phyloP scores from a whole-genome alignment of 2,888 invertebrate species.

The Pseudococcus longispinus region DNA sequence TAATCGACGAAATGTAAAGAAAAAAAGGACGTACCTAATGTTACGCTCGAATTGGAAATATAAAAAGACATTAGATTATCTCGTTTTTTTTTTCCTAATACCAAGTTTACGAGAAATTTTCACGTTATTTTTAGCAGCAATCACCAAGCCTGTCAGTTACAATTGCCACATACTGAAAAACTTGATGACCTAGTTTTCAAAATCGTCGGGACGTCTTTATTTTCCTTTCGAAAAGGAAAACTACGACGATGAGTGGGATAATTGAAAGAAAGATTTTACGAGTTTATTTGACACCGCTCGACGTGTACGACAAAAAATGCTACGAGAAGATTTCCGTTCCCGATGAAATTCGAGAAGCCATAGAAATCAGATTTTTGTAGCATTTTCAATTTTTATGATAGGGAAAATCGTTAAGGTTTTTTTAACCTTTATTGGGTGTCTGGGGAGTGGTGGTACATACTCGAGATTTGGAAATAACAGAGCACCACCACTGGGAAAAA shows the following conservation, averaged over 20 bases:
- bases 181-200: not conserved
- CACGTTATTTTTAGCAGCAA: not conserved
- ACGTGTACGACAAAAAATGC: not conserved
- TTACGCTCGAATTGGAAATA: not conserved
- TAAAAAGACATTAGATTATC: not conserved
- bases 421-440: no score
- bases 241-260: not conserved
- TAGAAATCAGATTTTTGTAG: no score
- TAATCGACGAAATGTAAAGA: not conserved
- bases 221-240: not conserved
- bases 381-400: no score
- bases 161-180: not conserved
- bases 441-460: no score
- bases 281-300: not conserved
- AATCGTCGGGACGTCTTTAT: not conserved
- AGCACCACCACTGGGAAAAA: no score
- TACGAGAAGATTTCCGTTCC: no score
- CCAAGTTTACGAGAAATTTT: not conserved
- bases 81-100: not conserved
- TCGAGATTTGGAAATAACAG: no score
- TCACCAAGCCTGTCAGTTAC: not conserved
- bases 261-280: not conserved
- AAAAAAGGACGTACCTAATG: not conserved
- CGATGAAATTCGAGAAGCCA: no score
- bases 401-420: no score